Evolutionary conservation across 2,113 vertebrate species (phyloP), one percentile per base, ranked within the genome.

Genomic region (Syngnathus floridae): DNA sequence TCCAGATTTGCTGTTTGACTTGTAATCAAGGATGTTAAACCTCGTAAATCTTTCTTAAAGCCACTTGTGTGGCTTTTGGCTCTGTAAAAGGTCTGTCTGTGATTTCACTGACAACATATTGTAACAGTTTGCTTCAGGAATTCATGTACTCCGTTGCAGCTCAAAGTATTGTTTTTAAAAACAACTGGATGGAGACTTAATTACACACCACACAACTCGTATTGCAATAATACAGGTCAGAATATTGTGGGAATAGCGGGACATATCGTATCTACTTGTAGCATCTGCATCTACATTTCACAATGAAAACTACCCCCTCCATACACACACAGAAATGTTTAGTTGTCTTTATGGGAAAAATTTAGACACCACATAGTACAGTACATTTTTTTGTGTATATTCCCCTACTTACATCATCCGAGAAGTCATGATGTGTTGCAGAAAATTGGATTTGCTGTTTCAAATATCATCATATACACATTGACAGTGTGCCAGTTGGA

Each of bases 21-120:
- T 80, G 57, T 78, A 81, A 85, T 84, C 79, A 82, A 62, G 70
- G 60, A 73, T 67, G 66, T 62, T 56, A 70, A 79, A 75, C 55
- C 56, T 49, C 45, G 45, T 52, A 63, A 78, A 71, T 79, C 52
- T 79, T 56, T 66, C 52, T 60, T 70, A 57, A 76, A 75, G 65
- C 74, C 72, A 69, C 69, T 81, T 57, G 36, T 80, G 71, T 80
- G 78, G 71, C 60, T 73, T 78, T 80, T 70, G 70, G 79, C 70
- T 63, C 64, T 46, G n/a, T 26, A 4, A 65, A 70, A 51, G 35
- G 22, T 22, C 26, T 60, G 38, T 62, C 38, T 11, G 45, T 57
- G 70, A 70, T 75, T 74, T 60, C 59, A 58, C 41, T 63, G 35
- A 70, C 69, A 78, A 69, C 52, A 62, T 49, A 65, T 56, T 41